These are phyloP conservation scores for Parapristionchus giblindavisi DNA, from an alignment of 2,888 invertebrate genomes.

Conservation along the genomic window DNA sequence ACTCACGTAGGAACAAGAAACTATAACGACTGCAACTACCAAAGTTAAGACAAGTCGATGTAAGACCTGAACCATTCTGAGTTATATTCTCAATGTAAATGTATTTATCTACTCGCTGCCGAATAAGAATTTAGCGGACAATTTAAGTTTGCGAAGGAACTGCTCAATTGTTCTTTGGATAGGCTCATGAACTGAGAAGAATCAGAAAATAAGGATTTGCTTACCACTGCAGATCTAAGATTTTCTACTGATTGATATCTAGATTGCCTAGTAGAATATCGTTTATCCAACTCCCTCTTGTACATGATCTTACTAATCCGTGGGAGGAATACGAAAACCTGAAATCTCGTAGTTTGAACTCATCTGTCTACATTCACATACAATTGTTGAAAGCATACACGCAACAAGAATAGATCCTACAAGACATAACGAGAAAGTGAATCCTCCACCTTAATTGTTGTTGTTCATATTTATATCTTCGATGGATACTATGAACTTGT, in stretches of 20 bases:
- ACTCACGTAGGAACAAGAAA: neutral
- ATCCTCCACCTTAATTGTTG: too few relatives aligned
- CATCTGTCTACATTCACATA: neutral
- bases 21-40: neutral
- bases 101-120: too few relatives aligned
- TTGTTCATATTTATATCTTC: too few relatives aligned
- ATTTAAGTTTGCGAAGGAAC: neutral
- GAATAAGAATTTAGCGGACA: too few relatives aligned
- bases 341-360: neutral
- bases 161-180: too few relatives aligned
- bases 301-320: neutral
- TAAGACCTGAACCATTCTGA: neutral
- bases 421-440: too few relatives aligned
- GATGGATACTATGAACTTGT: too few relatives aligned
- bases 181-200: too few relatives aligned
- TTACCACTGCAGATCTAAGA: neutral
- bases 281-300: too few relatives aligned
- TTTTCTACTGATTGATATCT: neutral
- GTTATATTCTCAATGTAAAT: too few relatives aligned
- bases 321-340: neutral
- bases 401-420: neutral
- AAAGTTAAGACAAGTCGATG: neutral
- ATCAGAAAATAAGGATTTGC: too few relatives aligned
- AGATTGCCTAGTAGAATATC: too few relatives aligned
- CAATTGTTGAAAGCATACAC: neutral